Conservation (phyloP, 2,888 invertebrate species). For the Drosophila kambysellisi region DNA sequence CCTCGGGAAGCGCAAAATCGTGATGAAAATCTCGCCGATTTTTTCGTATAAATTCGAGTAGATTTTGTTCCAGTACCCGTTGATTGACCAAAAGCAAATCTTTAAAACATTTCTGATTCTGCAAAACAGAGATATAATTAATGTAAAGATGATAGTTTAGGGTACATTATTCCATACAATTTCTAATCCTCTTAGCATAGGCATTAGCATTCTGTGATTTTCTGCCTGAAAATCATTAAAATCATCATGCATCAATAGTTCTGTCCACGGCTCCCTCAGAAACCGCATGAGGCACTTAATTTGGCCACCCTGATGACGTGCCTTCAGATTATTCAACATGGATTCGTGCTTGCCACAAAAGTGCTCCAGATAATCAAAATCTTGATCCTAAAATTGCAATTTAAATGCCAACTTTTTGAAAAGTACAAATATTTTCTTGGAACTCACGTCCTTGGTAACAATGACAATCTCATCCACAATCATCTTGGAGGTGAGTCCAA, state of each 20-base stretch:
- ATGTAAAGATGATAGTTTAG: no score
- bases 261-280: slow-evolving; percentile 74
- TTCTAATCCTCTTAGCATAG: slow-evolving; percentile 22
- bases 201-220: slow-evolving; percentile 46
- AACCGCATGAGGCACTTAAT: slow-evolving; percentile 72
- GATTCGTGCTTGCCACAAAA: slow-evolving; percentile 79
- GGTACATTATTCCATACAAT: neutral
- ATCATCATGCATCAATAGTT: slow-evolving; percentile 74
- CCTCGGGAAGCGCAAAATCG: slow-evolving; percentile 65
- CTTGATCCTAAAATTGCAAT: slow-evolving; percentile 9
- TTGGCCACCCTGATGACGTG: slow-evolving; percentile 45
- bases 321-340: slow-evolving; percentile 72
- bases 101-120: neutral
- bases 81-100: slow-evolving; percentile 42
- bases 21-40: slow-evolving; percentile 54
- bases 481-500: slow-evolving; percentile 62
- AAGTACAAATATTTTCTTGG: neutral
- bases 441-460: slow-evolving; percentile 68
- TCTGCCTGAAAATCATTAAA: slow-evolving; percentile 60
- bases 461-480: slow-evolving; percentile 79
- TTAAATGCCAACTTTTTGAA: neutral
- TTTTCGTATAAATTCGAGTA: slow-evolving; percentile 57
- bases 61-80: slow-evolving; percentile 48
- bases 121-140: neutral
- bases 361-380: slow-evolving; percentile 72